Evolutionary conservation across 2,113 vertebrate genomes (phyloP).

Genomic region (Montifringilla adamsi): DNA sequence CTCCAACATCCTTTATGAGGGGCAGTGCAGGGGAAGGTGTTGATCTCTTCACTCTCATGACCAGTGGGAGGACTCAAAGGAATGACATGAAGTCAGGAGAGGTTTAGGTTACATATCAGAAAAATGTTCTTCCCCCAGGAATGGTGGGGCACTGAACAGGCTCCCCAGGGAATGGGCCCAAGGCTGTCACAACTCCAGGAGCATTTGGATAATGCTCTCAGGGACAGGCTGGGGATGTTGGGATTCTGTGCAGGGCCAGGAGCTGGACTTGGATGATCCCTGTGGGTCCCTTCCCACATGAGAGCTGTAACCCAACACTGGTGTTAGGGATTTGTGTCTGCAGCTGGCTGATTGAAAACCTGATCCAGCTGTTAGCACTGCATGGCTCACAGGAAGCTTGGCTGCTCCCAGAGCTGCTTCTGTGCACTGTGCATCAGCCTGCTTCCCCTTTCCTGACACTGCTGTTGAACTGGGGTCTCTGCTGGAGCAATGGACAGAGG

Average conservation of each 20-base stretch:
- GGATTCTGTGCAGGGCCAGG: neutral
- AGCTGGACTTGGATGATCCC: neutral
- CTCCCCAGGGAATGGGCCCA: neutral
- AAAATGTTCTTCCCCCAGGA: neutral
- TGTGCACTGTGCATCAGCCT: neutral
- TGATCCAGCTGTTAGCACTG: neutral
- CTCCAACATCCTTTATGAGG: neutral
- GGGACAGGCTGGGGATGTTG: neutral
- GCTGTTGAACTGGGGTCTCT: neutral
- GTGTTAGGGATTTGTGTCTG: neutral
- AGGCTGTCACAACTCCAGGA: neutral
- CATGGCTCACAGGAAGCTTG: neutral
- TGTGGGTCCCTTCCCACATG: neutral
- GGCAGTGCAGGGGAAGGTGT: neutral
- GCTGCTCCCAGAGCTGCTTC: neutral
- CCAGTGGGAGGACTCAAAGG: neutral
- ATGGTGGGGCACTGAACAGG: neutral
- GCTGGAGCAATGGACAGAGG: neutral
- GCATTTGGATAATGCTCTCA: accelerated
- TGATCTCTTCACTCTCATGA: neutral
- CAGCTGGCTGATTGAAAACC: neutral
- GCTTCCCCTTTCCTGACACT: neutral
- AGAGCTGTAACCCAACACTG: neutral
- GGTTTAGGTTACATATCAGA: neutral
- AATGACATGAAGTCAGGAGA: neutral